These are phyloP conservation scores for Hetaerina americana DNA, from an alignment of 1,140 invertebrate genomes.

Conservation along the genomic window DNA sequence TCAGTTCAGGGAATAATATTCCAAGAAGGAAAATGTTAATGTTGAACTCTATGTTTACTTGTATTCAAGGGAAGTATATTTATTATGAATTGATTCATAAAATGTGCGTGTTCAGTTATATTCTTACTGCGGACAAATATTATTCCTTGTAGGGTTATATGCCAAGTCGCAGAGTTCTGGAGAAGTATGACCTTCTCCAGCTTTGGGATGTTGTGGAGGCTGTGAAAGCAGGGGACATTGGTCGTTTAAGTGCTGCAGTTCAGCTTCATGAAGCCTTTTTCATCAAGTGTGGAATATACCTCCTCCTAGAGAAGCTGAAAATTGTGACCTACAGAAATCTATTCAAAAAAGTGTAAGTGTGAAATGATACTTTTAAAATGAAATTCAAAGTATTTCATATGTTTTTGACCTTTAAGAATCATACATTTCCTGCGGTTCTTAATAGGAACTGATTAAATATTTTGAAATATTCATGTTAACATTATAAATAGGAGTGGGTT, in stretches of 20 bases:
- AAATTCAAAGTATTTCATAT: too few relatives aligned
- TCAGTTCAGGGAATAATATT: background rate
- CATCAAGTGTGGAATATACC: conserved; percentile 88
- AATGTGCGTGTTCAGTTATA: background rate
- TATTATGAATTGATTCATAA: too few relatives aligned
- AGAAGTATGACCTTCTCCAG: conserved; percentile 82
- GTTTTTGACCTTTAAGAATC: too few relatives aligned
- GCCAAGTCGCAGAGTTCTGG: conserved; percentile 61
- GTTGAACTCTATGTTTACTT: too few relatives aligned
- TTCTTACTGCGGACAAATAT: too few relatives aligned
- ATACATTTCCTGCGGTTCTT: too few relatives aligned
- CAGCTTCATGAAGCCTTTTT: conserved; percentile 81
- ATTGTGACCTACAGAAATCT: conserved; percentile 91
- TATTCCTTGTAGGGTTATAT: conserved; percentile 67
- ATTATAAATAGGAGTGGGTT: too few relatives aligned
- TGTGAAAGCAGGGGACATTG: conserved; percentile 79
- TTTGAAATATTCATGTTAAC: too few relatives aligned
- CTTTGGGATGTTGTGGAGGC: conserved; percentile 79
- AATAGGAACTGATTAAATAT: too few relatives aligned
- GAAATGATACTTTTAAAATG: too few relatives aligned
- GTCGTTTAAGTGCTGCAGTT: conserved; percentile 72
- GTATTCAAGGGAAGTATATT: too few relatives aligned
- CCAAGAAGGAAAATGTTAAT: background rate
- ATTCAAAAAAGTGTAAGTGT: conserved; percentile 79
- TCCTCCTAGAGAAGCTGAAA: conserved; percentile 93